These are phyloP conservation scores for Myotis davidii DNA, from an alignment of 2,113 vertebrate genomes.

Conservation along the genomic window DNA sequence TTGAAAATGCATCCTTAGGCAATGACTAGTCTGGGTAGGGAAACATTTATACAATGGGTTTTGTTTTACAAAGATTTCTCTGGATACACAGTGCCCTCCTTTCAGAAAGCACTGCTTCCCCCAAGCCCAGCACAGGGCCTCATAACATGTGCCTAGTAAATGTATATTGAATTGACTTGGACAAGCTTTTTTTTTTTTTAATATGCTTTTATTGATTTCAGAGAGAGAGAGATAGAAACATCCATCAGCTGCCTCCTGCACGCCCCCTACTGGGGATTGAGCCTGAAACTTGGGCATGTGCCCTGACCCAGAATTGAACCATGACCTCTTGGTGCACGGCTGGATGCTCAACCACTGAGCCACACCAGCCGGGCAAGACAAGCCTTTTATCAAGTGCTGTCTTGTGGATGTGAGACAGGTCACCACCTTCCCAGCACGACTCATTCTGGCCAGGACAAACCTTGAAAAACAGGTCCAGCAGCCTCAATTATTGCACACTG, in stretches of 20 bases:
- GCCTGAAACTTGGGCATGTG: too few species aligned
- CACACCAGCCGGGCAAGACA: neutral
- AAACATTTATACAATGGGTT: neutral
- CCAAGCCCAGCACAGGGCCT: neutral
- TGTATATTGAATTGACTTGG: neutral
- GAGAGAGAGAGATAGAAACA: too few species aligned
- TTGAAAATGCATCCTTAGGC: constrained; percentile 2
- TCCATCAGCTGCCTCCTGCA: too few species aligned
- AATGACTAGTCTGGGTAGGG: neutral
- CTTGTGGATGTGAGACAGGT: constrained; percentile 14
- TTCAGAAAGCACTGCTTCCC: constrained; percentile 11
- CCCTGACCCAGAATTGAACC: too few species aligned
- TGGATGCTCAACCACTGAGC: too few species aligned
- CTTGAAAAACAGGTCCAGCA: constrained; percentile 74
- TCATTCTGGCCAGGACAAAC: constrained; percentile 56
- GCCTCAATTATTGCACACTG: constrained; percentile 48
- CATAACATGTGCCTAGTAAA: constrained; percentile 21
- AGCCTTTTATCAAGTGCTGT: constrained; percentile 12
- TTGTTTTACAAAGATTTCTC: constrained; percentile 43
- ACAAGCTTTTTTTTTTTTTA: neutral
- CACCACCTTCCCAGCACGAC: constrained; percentile 46
- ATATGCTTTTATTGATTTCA: too few species aligned
- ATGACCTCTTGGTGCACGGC: too few species aligned
- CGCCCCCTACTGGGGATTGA: too few species aligned
- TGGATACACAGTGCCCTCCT: neutral